Evolutionary conservation across 2,888 invertebrate species (phyloP), one percentile per base, ranked within the genome.

Genomic region (Alitta virens): DNA sequence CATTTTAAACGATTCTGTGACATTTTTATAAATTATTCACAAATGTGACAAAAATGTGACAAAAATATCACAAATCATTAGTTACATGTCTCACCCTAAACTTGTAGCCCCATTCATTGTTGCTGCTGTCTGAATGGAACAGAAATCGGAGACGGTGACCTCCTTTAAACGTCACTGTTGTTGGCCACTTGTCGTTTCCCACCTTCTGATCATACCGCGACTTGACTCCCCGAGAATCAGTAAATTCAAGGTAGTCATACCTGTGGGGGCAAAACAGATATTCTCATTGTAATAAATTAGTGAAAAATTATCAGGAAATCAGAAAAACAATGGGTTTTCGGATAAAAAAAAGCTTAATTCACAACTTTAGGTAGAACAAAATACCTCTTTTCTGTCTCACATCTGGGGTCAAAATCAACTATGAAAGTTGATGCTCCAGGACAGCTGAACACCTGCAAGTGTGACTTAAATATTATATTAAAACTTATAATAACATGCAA

Each of bases 41-140:
- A 16, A 12, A 12, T 9, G 40, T 40, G 40, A 40, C 9, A 40
- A 40, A 12, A 16, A 40, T 40, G 40, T 40, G 12, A 12, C 12
- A 40, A 40, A 16, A 40, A 40, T 40, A 12, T n/a, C n/a, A n/a
- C n/a, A n/a, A n/a, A n/a, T 40, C 16, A 16, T 40, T 40, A 12
- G 40, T 40, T 9, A 26, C 9, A n/a, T 54, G 7, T 14, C 42
- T 68, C 55, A 78, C 79, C 70, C 75, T 78, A 64, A 80, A 81
- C 68, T 79, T 79, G 69, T 81, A 80, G 21, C 79, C 80, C 80
- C 80, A 81, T 56, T 80, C 80, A 33, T 76, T 78, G 70, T 80
- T 79, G 66, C 77, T 76, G 69, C 77, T 74, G 69, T 81, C 80
- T 1, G 80, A 78, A 50, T 78, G 78, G 61, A 80, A 81, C 55